These are phyloP conservation scores for Hoplostethus mediterraneus DNA, from an alignment of 2,797 vertebrate species.

Conservation along the genomic window DNA sequence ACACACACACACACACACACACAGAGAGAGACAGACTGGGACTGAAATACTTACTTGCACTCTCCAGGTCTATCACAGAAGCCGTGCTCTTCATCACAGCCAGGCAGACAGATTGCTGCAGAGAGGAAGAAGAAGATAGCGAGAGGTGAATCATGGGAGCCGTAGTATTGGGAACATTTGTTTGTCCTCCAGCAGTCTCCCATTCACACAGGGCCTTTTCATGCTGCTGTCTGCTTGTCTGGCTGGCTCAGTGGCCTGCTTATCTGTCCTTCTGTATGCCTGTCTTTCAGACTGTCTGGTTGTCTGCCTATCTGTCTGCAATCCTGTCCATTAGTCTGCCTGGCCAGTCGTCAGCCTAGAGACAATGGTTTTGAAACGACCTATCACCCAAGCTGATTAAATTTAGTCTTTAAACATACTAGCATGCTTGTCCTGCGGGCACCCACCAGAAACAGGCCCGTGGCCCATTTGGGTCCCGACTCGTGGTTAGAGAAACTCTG, in stretches of 20 bases:
- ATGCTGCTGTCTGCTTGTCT: slow-evolving; percentile 23
- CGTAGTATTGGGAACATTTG: slow-evolving; percentile 42
- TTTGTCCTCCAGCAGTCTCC: slow-evolving; percentile 40
- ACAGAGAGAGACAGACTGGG: too few species aligned
- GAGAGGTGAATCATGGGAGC: slow-evolving; percentile 64
- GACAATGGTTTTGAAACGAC: too few species aligned
- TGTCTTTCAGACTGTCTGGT: slow-evolving; percentile 6
- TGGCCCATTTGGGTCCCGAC: background rate
- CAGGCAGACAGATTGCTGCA: slow-evolving; percentile 95
- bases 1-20: too few species aligned
- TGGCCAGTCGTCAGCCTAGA: too few species aligned
- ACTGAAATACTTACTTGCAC: slow-evolving; percentile 93
- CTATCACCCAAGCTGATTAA: background rate
- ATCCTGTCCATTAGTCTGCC: background rate
- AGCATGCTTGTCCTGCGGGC: background rate
- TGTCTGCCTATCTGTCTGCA: slow-evolving; percentile 6
- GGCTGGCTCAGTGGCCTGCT: slow-evolving; percentile 3
- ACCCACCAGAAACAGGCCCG: background rate
- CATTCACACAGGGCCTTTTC: slow-evolving; percentile 35
- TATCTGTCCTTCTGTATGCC: slow-evolving; percentile 25
- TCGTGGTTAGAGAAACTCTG: slow-evolving; percentile 4
- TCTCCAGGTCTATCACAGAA: slow-evolving; percentile 97
- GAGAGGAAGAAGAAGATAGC: slow-evolving; percentile 70
- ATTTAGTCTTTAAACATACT: too few species aligned
- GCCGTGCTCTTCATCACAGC: slow-evolving; percentile 96